These are phyloP conservation scores for Echinarachnius parma DNA, from an alignment of 53 echinoderm and acorn worm genomes.

Conservation along the genomic window DNA sequence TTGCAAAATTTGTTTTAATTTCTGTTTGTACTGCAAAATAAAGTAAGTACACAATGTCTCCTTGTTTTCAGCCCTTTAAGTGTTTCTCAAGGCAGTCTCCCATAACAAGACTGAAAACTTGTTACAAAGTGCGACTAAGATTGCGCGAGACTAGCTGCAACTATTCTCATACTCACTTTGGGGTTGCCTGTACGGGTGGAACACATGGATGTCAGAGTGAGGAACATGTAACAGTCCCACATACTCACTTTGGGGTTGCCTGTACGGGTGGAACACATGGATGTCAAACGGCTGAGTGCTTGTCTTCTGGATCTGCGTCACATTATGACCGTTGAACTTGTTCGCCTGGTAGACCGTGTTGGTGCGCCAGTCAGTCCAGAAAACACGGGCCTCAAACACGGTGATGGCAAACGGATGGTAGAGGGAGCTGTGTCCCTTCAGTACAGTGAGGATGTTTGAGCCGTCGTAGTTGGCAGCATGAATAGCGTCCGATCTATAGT, in stretches of 20 bases:
- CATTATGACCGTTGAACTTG: slow-evolving; percentile 82
- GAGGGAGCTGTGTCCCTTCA: slow-evolving; percentile 68
- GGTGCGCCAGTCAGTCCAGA: slow-evolving; percentile 97
- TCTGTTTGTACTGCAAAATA: too few relatives aligned
- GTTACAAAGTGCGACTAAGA: too few relatives aligned
- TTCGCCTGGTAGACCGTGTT: slow-evolving; percentile 84
- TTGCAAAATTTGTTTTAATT: too few relatives aligned
- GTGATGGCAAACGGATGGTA: slow-evolving; percentile 94
- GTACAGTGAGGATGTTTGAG: slow-evolving; percentile 53
- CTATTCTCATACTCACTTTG: slow-evolving; percentile 61
- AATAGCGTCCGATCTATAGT: slow-evolving; percentile 86
- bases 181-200: slow-evolving; percentile 79
- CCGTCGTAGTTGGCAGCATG: slow-evolving; percentile 83
- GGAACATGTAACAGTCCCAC: not conserved
- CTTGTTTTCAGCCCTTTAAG: too few relatives aligned
- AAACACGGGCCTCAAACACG: slow-evolving; percentile 80
- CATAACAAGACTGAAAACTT: not conserved
- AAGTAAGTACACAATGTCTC: too few relatives aligned
- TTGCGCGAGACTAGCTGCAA: too few relatives aligned
- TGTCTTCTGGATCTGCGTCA: slow-evolving; percentile 74
- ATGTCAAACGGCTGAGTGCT: slow-evolving; percentile 95
- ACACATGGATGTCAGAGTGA: slow-evolving; percentile 72
- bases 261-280: slow-evolving; percentile 79
- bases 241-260: slow-evolving; percentile 67
- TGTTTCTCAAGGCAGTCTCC: too few relatives aligned